Conservation (phyloP, 2,888 invertebrate genomes). For the Apomyelois bistriatella region DNA sequence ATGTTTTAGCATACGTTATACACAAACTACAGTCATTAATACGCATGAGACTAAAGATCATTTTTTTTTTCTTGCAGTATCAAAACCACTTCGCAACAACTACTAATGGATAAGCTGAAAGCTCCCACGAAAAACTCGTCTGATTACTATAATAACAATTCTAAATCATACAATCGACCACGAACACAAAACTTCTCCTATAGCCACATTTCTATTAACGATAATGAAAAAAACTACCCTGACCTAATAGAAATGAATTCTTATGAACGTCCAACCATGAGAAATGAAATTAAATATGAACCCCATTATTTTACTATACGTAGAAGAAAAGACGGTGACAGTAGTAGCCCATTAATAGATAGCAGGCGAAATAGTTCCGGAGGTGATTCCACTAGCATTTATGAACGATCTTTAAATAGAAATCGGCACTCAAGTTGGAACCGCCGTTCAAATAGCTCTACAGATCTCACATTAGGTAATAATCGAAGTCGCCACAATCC, state of each 20-base stretch:
- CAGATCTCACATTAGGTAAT: constrained; percentile 81
- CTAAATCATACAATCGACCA: constrained; percentile 57
- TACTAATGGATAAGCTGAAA: background rate
- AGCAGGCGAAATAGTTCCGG: constrained; percentile 87
- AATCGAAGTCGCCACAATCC: constrained; percentile 71
- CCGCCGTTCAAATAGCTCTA: constrained; percentile 84
- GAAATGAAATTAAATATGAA: constrained; percentile 63
- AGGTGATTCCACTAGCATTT: constrained; percentile 80
- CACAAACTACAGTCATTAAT: no score
- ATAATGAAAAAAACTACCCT: constrained; percentile 78
- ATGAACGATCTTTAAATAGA: constrained; percentile 60
- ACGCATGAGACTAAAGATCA: background rate
- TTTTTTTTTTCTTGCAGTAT: constrained; percentile 52
- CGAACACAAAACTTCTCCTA: constrained; percentile 63
- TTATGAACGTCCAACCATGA: constrained; percentile 58
- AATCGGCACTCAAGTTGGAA: constrained; percentile 51
- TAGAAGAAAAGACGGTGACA: constrained; percentile 81
- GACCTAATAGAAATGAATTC: constrained; percentile 78
- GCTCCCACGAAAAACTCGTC: background rate
- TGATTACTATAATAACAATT: constrained; percentile 65
- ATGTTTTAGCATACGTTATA: no score
- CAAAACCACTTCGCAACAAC: constrained; percentile 71
- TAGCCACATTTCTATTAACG: constrained; percentile 72
- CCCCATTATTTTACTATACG: constrained; percentile 85
- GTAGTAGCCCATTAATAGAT: constrained; percentile 86